These are phyloP conservation scores for Piaya cayana DNA, from an alignment of 2,113 vertebrate species.

Conservation along the genomic window DNA sequence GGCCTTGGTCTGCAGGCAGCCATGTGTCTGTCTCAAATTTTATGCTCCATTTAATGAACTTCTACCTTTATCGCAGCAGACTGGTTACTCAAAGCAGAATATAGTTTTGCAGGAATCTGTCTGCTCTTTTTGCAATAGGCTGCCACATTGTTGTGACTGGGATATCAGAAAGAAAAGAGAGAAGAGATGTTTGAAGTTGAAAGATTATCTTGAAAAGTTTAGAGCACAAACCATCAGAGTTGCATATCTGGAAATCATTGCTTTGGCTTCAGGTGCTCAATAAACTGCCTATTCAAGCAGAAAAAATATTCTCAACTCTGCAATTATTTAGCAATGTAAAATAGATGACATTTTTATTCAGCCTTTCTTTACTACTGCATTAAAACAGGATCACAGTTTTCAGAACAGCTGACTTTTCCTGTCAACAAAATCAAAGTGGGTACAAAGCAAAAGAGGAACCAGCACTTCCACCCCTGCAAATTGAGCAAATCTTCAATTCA, in stretches of 20 bases:
- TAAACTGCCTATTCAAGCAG: neutral
- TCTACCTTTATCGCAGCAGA: neutral
- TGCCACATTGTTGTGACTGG: neutral
- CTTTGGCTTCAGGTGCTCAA: neutral
- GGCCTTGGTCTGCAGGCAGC: neutral
- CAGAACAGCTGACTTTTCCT: constrained; percentile 8
- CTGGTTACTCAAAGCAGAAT: neutral
- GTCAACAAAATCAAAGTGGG: neutral
- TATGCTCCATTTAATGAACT: neutral
- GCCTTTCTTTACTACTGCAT: neutral
- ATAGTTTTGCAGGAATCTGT: neutral
- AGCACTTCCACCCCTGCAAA: neutral
- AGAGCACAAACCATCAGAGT: neutral
- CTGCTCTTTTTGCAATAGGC: neutral
- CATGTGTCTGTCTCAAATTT: neutral
- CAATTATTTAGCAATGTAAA: constrained; percentile 18
- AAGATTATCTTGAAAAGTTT: neutral
- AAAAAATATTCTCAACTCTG: neutral
- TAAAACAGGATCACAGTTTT: constrained; percentile 28
- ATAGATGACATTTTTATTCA: constrained; percentile 12
- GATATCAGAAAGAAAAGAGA: neutral
- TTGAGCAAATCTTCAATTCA: neutral
- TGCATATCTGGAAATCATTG: neutral
- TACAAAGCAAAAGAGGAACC: neutral
- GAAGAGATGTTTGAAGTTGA: neutral